These are phyloP conservation scores for Rhaphigaster nebulosa DNA, from an alignment of 2,888 invertebrate species.

Conservation along the genomic window DNA sequence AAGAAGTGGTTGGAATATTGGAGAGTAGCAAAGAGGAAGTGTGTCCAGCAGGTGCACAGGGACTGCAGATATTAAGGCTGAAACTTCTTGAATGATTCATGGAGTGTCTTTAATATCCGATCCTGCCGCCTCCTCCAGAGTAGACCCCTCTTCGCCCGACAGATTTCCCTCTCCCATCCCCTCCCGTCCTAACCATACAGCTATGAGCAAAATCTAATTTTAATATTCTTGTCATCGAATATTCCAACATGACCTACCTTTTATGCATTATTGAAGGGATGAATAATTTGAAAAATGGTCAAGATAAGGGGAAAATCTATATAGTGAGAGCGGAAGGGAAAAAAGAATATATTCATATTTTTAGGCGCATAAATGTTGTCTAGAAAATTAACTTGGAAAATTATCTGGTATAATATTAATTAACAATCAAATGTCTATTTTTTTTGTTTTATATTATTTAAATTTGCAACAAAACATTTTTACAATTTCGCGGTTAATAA, in stretches of 20 bases:
- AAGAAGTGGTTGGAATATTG: not conserved
- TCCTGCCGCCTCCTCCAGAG: not conserved
- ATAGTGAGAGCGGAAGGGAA: not conserved
- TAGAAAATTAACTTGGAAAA: not conserved
- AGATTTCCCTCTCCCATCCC: not conserved
- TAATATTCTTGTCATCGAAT: slow-evolving; percentile 26
- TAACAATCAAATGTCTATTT: too few relatives aligned
- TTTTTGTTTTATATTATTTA: too few relatives aligned
- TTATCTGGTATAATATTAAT: too few relatives aligned
- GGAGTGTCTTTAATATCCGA: slow-evolving; percentile 52
- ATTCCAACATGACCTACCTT: not conserved
- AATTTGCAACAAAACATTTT: too few relatives aligned
- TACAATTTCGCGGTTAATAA: too few relatives aligned
- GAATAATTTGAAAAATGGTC: slow-evolving; percentile 6
- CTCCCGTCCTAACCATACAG: not conserved
- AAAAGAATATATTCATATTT: not conserved
- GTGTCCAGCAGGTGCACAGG: slow-evolving; percentile 3
- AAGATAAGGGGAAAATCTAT: not conserved
- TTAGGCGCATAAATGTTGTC: not conserved
- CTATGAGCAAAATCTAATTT: not conserved
- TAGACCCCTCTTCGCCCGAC: not conserved
- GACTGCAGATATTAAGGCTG: not conserved
- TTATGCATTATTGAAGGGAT: slow-evolving; percentile 3
- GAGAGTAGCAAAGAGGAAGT: not conserved
- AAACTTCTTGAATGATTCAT: slow-evolving; percentile 52